Base-by-base conservation (phyloP, 2,888 invertebrate genomes). In the Drosophila aldrichi region DNA sequence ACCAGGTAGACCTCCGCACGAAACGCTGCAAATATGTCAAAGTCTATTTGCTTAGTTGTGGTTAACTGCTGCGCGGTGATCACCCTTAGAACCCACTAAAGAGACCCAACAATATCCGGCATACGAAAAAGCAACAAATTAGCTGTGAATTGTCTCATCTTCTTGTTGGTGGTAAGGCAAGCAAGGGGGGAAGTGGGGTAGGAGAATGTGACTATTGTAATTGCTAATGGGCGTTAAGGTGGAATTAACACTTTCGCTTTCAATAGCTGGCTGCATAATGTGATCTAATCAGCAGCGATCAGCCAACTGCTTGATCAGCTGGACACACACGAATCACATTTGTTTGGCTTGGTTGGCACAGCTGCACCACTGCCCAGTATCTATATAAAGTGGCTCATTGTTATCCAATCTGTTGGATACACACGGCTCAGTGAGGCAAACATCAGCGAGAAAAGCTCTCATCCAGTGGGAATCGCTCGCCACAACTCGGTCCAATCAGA, bases 181-280 rank as follows among this genome's bases (percentile, higher is more conserved):
- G n/a, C n/a, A n/a, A n/a, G 1, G 6, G 25, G 25, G 25, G 5
- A 6, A 1, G 6, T 1, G 25, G 25, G 25, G 7, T 6, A 7
- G 25, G 3, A 66, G 70, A 78, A 74, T 70, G 57, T 12, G 34
- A 14, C 41, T 38, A 56, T 70, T 77, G 67, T 80, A 59, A 67
- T 79, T 65, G 62, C 52, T 51, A 79, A 75, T 78, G 65, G 38
- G 41, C 52, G 59, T 79, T 81, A 66, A 77, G 55, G 22, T 68
- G 58, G 77, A 88, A 89, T 88, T 89, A 86, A 75, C 89, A 89
- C 89, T 89, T 86, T 89, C 88, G 56, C 18, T 86, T 77, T 77
- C 56, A 10, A 36, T 36, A 25, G 32, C 34, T 10, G 20, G 2
- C 18, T 46, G 25, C 57, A 68, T 61, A 46, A 59, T 69, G 55